Evolutionary conservation across 2,888 invertebrate genomes (phyloP), one percentile per base, ranked within the genome.

Genomic region (Strigamia crassipes): DNA sequence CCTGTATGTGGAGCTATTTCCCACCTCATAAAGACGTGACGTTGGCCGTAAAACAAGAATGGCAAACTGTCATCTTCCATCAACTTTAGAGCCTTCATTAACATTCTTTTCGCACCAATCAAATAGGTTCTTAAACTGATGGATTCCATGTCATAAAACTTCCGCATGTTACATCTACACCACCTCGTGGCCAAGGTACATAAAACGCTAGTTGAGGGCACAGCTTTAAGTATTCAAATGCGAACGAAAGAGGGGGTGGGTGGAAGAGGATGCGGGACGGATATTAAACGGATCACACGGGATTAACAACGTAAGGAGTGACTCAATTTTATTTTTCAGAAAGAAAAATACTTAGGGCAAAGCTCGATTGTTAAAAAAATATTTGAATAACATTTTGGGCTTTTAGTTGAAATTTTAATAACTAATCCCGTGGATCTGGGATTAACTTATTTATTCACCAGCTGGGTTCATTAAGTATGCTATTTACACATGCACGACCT

Each of bases 101-200:
- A 15, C 73, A 73, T 73, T 23, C 73, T 73, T 31, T 15, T 31
- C 73, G n/a, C n/a, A 31, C 13, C 73, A 73, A 8, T 73, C 31
- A 73, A 73, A 73, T 73, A 73, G 73, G 27, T 73, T 73, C 73
- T 73, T 27, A 73, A 73, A 27, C 73, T 73, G 73, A 73, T 73
- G 73, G 73, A 73, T 73, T 73, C 73, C 13, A 4, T 73, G 31
- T 27, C 31, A 73, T 73, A 73, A 73, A 73, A 73, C 15, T 73
- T 31, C 27, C 27, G 15, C 73, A 13, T 31, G 73, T 13, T 27
- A 27, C 12, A 27, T 73, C 27, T 31, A n/a, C 73, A 27, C 73
- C 73, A 31, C 73, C 73, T 73, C 73, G 12, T 73, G 73, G 12
- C 31, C 31, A 73, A 31, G 56, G 56, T 18, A 18, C 15, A 73